Evolutionary conservation across 1,140 invertebrate species (phyloP).

Genomic region (Lordiphosa mommai): DNA sequence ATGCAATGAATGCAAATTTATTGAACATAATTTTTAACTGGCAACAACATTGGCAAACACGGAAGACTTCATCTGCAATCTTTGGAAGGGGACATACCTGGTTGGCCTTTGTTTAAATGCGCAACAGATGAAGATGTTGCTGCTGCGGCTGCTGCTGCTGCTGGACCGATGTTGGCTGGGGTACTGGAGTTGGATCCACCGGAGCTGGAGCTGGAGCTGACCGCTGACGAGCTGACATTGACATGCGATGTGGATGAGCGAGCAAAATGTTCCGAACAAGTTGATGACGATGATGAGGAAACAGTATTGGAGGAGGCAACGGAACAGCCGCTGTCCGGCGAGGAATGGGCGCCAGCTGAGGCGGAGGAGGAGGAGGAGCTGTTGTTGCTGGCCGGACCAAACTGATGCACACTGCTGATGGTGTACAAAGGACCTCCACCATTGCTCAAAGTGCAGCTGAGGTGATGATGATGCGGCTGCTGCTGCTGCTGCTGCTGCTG

Average conservation of each 20-base stretch:
- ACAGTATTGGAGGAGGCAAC: constrained; percentile 39
- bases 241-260: constrained; percentile 36
- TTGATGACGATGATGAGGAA: constrained; percentile 61
- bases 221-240: constrained; percentile 50
- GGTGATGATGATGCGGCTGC: constrained; percentile 41
- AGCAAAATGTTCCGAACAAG: constrained; percentile 56
- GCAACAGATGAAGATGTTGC: constrained; percentile 63
- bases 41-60: constrained; percentile 31
- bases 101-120: constrained; percentile 62
- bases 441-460: constrained; percentile 68
- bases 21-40: constrained; percentile 45
- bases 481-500: constrained; percentile 10
- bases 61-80: constrained; percentile 22
- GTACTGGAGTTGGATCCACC: constrained; percentile 4
- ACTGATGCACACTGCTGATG: constrained; percentile 78
- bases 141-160: constrained; percentile 26
- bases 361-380: constrained; percentile 37
- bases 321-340: constrained; percentile 57
- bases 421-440: constrained; percentile 78
- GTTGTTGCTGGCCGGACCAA: constrained; percentile 66
- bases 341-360: constrained; percentile 45
- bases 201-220: constrained; percentile 38
- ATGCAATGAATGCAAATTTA: constrained; percentile 60
- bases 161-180: constrained; percentile 12
- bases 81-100: constrained; percentile 32